Evolutionary conservation across 2,888 invertebrate genomes (phyloP), one percentile per base, ranked within the genome.

Genomic region (Acleris emargana): DNA sequence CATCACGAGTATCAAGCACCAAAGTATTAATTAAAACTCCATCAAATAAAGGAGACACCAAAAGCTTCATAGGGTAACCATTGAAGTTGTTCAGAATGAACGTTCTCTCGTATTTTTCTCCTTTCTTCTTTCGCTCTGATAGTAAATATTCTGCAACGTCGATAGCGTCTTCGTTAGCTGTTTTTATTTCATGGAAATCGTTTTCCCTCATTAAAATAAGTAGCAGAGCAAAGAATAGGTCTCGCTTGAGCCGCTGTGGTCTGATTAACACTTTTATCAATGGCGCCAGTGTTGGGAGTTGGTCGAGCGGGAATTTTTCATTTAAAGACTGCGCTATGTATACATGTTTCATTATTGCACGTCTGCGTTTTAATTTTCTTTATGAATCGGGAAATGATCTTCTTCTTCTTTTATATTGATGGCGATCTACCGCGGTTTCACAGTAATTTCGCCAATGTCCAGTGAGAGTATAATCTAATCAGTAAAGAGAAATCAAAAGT

Each of bases 261-360:
- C 79, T 82, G 74, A 83, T 82, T 79, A 82, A 78, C 71, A 75
- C 73, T 68, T 79, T 74, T 68, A 83, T 78, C 71, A 82, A 73
- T 72, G 73, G 69, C 64, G 73, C 76, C 71, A 79, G 69, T 76
- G 76, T 78, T 72, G 72, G 69, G 57, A 73, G 72, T 69, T 80
- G 77, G 68, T 74, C 75, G 72, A 73, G 70, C 72, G 74, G 68
- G 67, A 76, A 73, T 67, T 75, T 72, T 71, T 75, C 72, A 69
- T 77, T 76, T 69, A 67, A 69, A 64, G 69, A 67, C 68, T 63
- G 71, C 71, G 70, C 68, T 71, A 68, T 71, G 68, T 69, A 72
- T 67, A 70, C 68, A 63, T 63, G 66, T 53, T 75, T 76, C 77
- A 80, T 80, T 49, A 67, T 47, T 51, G 38, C 49, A 62, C 57